A percentile compares a stretch with the other conserved stretches of the same genome.
Conservation (phyloP, 1,140 invertebrate species). For the Thrips palmi region DNA sequence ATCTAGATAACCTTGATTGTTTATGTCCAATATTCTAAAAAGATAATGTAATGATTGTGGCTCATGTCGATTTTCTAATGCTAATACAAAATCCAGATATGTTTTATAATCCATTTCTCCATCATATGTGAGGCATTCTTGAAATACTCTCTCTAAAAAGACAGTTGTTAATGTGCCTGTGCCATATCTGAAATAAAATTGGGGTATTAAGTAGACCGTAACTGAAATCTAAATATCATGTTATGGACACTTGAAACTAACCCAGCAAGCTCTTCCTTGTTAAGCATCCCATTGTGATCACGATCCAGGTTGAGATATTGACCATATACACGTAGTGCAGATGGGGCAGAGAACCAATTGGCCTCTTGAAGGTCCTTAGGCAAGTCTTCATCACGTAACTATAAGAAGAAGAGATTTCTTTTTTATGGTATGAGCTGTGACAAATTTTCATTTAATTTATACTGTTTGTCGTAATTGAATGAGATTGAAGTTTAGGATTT, state of each 20-base stretch:
- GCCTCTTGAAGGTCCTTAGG: conserved; percentile 64
- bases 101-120: conserved; percentile 98
- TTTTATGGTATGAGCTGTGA: background rate
- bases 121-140: conserved; percentile 87
- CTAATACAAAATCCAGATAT: conserved; percentile 86
- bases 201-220: background rate
- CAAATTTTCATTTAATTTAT: background rate
- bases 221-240: conserved; percentile 12
- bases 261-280: conserved; percentile 68
- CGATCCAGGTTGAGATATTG: conserved; percentile 85
- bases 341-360: conserved; percentile 91
- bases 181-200: conserved; percentile 44
- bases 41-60: conserved; percentile 82
- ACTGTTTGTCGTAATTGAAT: background rate
- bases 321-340: conserved; percentile 75
- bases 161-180: conserved; percentile 79
- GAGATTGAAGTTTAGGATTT: background rate
- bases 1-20: conserved; percentile 72
- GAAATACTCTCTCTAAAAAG: conserved; percentile 85
- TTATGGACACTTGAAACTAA: conserved; percentile 19
- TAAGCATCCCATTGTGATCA: conserved; percentile 92
- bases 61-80: conserved; percentile 80
- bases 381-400: conserved; percentile 69
- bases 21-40: conserved; percentile 82
- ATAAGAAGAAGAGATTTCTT: conserved; percentile 13